phyloP scores from a whole-genome alignment of 2,113 vertebrate species.

The Siphamia tubifer region DNA sequence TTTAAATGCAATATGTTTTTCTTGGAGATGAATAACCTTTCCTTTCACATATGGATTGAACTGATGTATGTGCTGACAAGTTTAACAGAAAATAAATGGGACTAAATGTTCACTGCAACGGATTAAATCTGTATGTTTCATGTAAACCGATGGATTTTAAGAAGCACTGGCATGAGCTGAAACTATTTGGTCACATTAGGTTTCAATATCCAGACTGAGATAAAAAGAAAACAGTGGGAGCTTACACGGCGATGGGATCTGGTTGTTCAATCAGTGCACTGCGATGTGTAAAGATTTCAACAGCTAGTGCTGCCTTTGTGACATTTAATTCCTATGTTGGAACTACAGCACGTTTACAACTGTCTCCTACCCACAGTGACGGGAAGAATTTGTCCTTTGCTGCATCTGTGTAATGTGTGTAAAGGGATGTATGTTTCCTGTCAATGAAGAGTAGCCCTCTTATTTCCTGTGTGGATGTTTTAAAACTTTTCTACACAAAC shows the following conservation, averaged over 20 bases:
- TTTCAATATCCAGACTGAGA: background rate
- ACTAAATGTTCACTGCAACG: background rate
- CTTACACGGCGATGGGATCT: background rate
- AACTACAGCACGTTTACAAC: background rate
- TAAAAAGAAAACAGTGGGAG: background rate
- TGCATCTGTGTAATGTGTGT: constrained; percentile 30
- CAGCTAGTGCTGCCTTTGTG: background rate
- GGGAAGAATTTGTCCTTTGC: constrained; percentile 40
- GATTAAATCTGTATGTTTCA: background rate
- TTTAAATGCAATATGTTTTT: no score
- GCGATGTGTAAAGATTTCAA: background rate
- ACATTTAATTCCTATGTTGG: constrained; percentile 10
- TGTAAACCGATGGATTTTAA: background rate
- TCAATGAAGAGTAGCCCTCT: constrained; percentile 40
- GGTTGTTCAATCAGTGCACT: background rate
- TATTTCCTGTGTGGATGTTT: constrained; percentile 72
- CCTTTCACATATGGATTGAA: no score
- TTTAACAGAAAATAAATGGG: background rate
- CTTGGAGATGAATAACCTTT: no score
- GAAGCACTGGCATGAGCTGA: background rate
- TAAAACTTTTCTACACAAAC: constrained; percentile 66
- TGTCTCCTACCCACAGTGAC: background rate
- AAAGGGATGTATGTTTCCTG: constrained; percentile 66
- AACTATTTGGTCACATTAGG: background rate
- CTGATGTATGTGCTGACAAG: background rate